A percentile compares a stretch with the other conserved stretches of the same genome.
These are phyloP conservation scores for Trissolcus japonicus DNA, from an alignment of 2,888 invertebrate species.

Conservation along the genomic window DNA sequence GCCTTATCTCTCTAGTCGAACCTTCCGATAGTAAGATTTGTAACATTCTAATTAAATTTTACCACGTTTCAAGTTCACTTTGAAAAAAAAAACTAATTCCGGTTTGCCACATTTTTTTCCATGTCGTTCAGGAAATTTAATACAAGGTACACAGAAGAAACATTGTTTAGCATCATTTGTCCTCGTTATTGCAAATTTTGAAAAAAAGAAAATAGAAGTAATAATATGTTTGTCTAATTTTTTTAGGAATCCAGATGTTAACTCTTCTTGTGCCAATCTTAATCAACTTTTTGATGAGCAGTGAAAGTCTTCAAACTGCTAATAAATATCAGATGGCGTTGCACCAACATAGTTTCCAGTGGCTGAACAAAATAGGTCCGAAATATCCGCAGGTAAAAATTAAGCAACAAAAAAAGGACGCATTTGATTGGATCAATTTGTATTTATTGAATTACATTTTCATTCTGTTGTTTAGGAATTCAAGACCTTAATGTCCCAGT, in stretches of 20 bases:
- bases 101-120: slow-evolving; percentile 59
- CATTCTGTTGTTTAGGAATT: slow-evolving; percentile 88
- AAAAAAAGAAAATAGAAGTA: no score
- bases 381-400: slow-evolving; percentile 87
- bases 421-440: background rate
- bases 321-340: slow-evolving; percentile 83
- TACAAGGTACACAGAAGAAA: slow-evolving; percentile 77
- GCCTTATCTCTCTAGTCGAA: slow-evolving; percentile 84
- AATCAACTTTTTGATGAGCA: slow-evolving; percentile 88
- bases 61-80: background rate
- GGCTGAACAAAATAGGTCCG: slow-evolving; percentile 94
- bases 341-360: slow-evolving; percentile 92
- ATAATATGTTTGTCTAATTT: slow-evolving; percentile 27
- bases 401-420: background rate
- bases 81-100: background rate
- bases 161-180: slow-evolving; percentile 8
- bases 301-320: slow-evolving; percentile 79
- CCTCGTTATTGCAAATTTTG: background rate
- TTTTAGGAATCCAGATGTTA: slow-evolving; percentile 90
- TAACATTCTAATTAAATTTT: background rate
- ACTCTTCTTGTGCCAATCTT: slow-evolving; percentile 93
- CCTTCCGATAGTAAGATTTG: slow-evolving; percentile 84
- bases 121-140: slow-evolving; percentile 77
- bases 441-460: background rate
- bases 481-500: slow-evolving; percentile 91